Conservation (phyloP, 2,888 invertebrate species). For the Scelioninae gen. 1 region DNA sequence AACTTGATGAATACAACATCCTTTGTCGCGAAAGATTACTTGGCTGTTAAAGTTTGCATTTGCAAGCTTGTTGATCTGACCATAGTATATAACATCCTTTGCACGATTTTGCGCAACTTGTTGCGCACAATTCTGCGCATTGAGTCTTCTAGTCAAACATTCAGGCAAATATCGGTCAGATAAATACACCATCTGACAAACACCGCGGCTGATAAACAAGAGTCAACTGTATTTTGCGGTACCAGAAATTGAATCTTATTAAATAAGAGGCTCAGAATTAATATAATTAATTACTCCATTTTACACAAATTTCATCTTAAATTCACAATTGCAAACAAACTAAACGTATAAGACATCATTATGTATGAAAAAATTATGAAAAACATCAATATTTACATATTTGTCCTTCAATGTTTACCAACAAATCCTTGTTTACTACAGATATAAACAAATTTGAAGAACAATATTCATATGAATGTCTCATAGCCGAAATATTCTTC, state of each 20-base stretch:
- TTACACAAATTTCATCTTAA: too few relatives aligned
- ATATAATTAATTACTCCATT: background rate
- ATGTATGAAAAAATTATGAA: too few relatives aligned
- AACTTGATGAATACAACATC: conserved; percentile 2
- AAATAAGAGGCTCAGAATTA: conserved; percentile 10
- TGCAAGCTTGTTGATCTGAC: conserved; percentile 30
- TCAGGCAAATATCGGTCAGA: conserved; percentile 52
- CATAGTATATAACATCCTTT: conserved; percentile 30
- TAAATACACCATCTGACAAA: conserved; percentile 46
- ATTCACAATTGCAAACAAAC: too few relatives aligned
- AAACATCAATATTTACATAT: too few relatives aligned
- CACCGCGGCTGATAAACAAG: conserved; percentile 49
- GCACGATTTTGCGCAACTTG: conserved; percentile 50
- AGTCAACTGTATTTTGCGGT: background rate
- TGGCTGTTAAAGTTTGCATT: too few relatives aligned
- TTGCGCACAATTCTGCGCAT: conserved; percentile 61
- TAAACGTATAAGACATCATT: too few relatives aligned
- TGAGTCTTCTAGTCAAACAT: conserved; percentile 46
- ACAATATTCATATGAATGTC: too few relatives aligned
- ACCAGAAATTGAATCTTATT: conserved; percentile 24
- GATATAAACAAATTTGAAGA: too few relatives aligned
- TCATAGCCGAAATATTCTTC: too few relatives aligned
- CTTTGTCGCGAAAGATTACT: conserved; percentile 4
- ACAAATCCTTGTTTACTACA: too few relatives aligned
- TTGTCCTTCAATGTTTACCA: too few relatives aligned